phyloP scores from a whole-genome alignment of 2,888 invertebrate genomes.

The Scaptomyza tumidula region DNA sequence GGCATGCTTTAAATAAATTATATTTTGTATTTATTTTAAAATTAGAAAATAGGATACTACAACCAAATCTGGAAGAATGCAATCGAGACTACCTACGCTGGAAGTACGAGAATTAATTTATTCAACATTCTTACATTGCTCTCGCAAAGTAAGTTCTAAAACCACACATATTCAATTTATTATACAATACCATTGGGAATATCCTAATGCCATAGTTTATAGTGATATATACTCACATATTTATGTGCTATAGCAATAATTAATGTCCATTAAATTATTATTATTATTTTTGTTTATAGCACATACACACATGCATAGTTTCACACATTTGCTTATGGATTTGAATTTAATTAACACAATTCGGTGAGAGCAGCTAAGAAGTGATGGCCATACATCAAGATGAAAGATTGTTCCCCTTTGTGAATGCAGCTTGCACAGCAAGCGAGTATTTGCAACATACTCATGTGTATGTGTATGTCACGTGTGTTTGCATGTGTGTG shows the following conservation, averaged over 20 bases:
- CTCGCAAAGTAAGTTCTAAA: neutral
- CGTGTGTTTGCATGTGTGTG: slow-evolving; percentile 16
- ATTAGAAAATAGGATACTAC: no score
- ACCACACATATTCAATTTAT: neutral
- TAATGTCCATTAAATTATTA: neutral
- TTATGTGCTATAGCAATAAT: neutral
- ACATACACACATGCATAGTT: neutral
- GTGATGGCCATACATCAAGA: slow-evolving; percentile 76
- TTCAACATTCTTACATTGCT: neutral
- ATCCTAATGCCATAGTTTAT: neutral
- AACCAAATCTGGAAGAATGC: no score
- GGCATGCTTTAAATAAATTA: neutral
- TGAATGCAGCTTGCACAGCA: slow-evolving; percentile 31
- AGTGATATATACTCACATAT: neutral
- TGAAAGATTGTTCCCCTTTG: slow-evolving; percentile 65
- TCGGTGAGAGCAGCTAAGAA: slow-evolving; percentile 54
- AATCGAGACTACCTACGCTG: no score
- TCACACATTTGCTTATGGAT: slow-evolving; percentile 9
- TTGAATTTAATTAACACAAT: slow-evolving; percentile 77
- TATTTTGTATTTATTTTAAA: neutral
- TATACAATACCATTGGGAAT: neutral
- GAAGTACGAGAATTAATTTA: no score
- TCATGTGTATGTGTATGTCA: neutral
- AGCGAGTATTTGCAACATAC: slow-evolving; percentile 31
- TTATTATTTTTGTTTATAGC: neutral